phyloP scores from a whole-genome alignment of 2,113 vertebrate genomes.

The Dipodomys ordii region DNA sequence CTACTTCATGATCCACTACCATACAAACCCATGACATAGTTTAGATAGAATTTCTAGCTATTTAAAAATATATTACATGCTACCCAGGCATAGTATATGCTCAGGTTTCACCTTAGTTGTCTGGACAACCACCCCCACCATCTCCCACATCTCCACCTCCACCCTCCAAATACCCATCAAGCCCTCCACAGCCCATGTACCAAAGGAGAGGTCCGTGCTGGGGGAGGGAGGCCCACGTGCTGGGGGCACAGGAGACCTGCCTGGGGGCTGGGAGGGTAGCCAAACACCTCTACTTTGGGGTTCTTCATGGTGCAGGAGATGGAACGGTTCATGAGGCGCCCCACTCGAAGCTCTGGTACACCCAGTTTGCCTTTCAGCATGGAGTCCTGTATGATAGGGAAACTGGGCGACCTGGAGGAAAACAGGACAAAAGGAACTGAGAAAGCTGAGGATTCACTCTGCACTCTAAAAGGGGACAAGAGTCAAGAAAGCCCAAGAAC shows the following conservation, averaged over 20 bases:
- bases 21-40: not conserved
- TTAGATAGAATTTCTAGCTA: not conserved
- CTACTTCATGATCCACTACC: not conserved
- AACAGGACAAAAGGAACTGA: conserved; percentile 36
- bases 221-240: conserved; percentile 87
- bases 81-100: not conserved
- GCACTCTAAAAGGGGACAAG: not conserved
- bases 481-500: not conserved
- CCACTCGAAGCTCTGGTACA: conserved; percentile 95
- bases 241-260: conserved; percentile 90
- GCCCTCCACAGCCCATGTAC: conserved; percentile 80
- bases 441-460: not conserved
- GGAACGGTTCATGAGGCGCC: conserved; percentile 97
- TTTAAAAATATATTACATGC: not conserved
- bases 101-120: not conserved
- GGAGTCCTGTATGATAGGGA: conserved; percentile 97
- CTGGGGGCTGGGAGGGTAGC: conserved; percentile 96
- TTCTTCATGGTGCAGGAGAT: conserved; percentile 98
- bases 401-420: conserved; percentile 94
- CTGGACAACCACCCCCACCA: not conserved
- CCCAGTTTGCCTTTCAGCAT: conserved; percentile 96
- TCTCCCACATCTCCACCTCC: conserved; percentile 25
- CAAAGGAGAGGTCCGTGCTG: conserved; percentile 83
- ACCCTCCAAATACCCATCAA: conserved; percentile 62
- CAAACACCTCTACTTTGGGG: conserved; percentile 97